Base-by-base conservation (phyloP, 2,797 vertebrate species). In the Cygnus olor region DNA sequence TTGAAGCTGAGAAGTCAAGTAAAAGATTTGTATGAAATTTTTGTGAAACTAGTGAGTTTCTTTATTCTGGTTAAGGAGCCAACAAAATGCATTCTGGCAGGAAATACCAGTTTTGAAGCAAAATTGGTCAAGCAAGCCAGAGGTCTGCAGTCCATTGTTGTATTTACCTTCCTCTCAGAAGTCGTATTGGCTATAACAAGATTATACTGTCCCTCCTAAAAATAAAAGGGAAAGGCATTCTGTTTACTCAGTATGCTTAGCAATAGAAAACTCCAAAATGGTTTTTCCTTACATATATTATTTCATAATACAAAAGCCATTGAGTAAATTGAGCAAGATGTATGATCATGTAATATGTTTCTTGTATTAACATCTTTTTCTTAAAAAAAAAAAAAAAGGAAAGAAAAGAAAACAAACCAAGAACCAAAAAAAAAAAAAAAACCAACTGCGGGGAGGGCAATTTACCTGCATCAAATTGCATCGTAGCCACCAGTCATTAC, bases 81-180 rank as follows among this genome's bases (percentile, higher is more conserved):
- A 92, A 44, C 93, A 92, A 93, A 96, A 89, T 81, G 86, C 32
- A 25, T 45, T 40, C 71, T 82, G 80, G 53, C 91, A 90, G 78
- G 34, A 60, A 88, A 85, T 60, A 80, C 22, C 53, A 58, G 47
- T 93, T 93, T 85, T 93, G 80, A 94, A 82, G 44, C n/a, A 60
- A 90, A 93, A 85, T 17, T 87, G n/a, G 34, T 91, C 47, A 57
- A 91, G 80, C 40, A 72, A 93, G 74, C 77, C 84, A 93, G 88
- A 91, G 78, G 53, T 92, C 86, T 96, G 90, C 74, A 85, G 88
- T 93, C 80, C 45, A 42, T 80, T 94, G 69, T 89, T 88, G 9
- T 49, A 65, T 91, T 96, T 92, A 80, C 57, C 53, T 95, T 91
- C 60, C 68, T 93, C 28, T 91, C 44, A 49, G 36, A 94, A 88